Evolutionary conservation across 2,797 vertebrate genomes (phyloP), one percentile per base, ranked within the genome.

Genomic region (Schizothorax lantsangensis): DNA sequence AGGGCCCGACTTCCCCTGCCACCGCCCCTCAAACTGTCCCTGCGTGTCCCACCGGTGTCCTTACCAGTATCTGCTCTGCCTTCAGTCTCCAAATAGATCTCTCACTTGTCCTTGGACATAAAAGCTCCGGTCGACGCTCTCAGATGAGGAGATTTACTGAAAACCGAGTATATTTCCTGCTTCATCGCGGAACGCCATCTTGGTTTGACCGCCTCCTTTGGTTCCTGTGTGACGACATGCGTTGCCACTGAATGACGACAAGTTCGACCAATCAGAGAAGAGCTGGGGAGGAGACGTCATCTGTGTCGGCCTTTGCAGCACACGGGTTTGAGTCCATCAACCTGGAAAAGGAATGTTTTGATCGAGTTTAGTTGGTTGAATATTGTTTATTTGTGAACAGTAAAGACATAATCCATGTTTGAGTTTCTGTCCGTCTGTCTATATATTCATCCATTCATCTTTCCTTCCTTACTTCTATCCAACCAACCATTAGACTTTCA

Each of bases 101-200:
- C 88, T 88, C 83, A 88, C 43, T 83, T 87, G 81, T 88, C 45
- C 68, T 86, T 69, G 38, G 86, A 81, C 74, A 72, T 81, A 81
- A 62, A 84, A 77, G 12, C 86, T 59, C 4, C 54, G 57, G 33
- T 68, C 23, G 68, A 90, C 87, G n/a, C 89, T 66, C 26, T 74
- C 54, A 79, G 69, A 23, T 52, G 84, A 89, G 43, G 72, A 90
- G 88, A 93, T 94, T 95, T 95, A 96, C 89, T 95, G 93, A 92
- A 91, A 91, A 88, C 91, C 90, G 92, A 91, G 91, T 88, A 92
- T 93, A 93, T 95, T 95, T 94, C 94, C 95, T 95, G 93, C 90
- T 94, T 95, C 93, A 92, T 90, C 93, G 95, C 93, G 92, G 90
- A 93, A 92, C 95, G 95, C 96, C 96, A 96, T 96, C 95, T 96